These are phyloP conservation scores for Erebia ligea DNA, from an alignment of 2,888 invertebrate species.

Conservation along the genomic window DNA sequence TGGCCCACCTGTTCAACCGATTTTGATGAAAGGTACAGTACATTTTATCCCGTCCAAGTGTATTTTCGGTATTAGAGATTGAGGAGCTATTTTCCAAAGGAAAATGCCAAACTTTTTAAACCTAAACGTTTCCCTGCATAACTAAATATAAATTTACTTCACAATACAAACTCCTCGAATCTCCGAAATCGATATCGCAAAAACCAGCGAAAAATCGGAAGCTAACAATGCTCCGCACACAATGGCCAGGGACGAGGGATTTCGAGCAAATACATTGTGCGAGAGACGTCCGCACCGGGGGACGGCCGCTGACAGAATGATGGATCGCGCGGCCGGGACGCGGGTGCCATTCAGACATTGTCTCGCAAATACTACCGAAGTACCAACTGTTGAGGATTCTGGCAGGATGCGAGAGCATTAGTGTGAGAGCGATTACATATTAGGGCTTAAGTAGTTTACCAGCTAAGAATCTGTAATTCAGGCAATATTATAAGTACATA, in stretches of 20 bases:
- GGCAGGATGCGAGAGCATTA: slow-evolving; percentile 22
- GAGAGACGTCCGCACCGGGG: slow-evolving; percentile 49
- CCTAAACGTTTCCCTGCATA: not conserved
- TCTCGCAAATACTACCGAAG: slow-evolving; percentile 25
- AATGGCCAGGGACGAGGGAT: slow-evolving; percentile 44
- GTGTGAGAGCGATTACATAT: slow-evolving; percentile 29
- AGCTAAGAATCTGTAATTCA: not conserved
- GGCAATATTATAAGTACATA: not conserved
- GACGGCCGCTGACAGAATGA: slow-evolving; percentile 62
- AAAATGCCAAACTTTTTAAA: not conserved
- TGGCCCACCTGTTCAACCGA: too few species aligned
- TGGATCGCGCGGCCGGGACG: slow-evolving; percentile 50
- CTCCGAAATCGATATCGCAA: slow-evolving; percentile 26
- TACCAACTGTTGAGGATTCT: slow-evolving; percentile 25
- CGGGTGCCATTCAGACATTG: slow-evolving; percentile 19
- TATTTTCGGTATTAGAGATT: not conserved
- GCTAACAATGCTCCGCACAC: slow-evolving; percentile 49
- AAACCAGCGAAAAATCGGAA: slow-evolving; percentile 41
- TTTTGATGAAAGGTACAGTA: too few species aligned
- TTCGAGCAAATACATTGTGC: slow-evolving; percentile 38
- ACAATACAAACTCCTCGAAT: slow-evolving; percentile 16
- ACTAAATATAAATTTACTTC: slow-evolving; percentile 1
- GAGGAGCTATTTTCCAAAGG: not conserved
- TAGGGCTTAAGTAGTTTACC: slow-evolving; percentile 2
- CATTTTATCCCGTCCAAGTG: too few species aligned